Conservation (phyloP, 30 jellyfish, hydroid and myxozoan genomes). For the Aurelia aurita complex sp. Pacific region DNA sequence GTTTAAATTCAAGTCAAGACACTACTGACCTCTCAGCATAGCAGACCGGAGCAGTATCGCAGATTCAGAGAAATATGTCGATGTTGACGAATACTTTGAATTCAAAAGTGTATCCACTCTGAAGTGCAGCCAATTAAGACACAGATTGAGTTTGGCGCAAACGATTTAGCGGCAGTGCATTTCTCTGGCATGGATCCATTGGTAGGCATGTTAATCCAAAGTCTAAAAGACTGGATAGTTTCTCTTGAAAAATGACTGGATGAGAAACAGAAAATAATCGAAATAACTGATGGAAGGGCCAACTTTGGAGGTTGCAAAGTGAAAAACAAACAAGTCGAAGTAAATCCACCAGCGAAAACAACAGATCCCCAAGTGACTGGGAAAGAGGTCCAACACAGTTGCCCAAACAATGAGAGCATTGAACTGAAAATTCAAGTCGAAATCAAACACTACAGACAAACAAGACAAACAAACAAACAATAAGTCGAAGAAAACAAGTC, state of each 20-base stretch:
- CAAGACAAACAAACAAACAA: no score
- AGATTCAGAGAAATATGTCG: neutral
- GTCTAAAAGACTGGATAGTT: constrained; percentile 7
- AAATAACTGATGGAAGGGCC: constrained; percentile 16
- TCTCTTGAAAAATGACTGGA: constrained; percentile 2
- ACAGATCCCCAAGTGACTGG: neutral
- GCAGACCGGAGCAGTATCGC: neutral
- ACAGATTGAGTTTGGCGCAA: neutral
- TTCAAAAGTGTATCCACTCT: constrained; percentile 8
- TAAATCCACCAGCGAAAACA: neutral
- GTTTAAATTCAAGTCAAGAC: constrained; percentile 1
- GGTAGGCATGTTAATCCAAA: neutral
- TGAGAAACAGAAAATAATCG: constrained; percentile 30
- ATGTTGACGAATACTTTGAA: neutral
- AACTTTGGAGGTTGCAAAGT: neutral
- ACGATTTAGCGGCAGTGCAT: constrained; percentile 2
- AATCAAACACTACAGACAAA: no score
- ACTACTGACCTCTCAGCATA: constrained; percentile 10
- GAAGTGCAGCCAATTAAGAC: neutral
- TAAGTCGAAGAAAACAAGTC: no score
- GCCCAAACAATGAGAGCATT: no score
- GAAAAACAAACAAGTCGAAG: neutral
- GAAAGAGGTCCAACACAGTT: neutral
- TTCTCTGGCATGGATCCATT: constrained; percentile 1
- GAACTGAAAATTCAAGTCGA: no score